phyloP scores from a whole-genome alignment of 2,888 invertebrate genomes.

The Idaea straminata region DNA sequence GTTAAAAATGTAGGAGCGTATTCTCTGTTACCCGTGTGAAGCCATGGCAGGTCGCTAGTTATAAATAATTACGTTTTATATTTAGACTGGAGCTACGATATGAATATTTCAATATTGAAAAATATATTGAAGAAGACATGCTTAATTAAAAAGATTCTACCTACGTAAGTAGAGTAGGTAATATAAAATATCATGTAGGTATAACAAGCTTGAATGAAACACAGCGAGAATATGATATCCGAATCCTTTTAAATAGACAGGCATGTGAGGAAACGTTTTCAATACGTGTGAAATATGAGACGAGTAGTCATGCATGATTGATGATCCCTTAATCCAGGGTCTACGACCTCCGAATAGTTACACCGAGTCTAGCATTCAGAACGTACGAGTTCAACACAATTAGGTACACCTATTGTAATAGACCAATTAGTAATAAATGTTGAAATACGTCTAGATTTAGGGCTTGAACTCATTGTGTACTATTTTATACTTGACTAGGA shows the following conservation, averaged over 20 bases:
- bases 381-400: constrained; percentile 61
- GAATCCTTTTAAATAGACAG: constrained; percentile 35
- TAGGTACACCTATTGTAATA: constrained; percentile 36
- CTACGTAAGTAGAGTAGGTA: not conserved
- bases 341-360: constrained; percentile 48
- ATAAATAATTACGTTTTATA: not conserved
- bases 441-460: constrained; percentile 25
- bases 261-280: constrained; percentile 41
- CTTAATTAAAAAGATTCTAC: not conserved
- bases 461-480: not conserved
- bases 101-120: not conserved
- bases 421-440: constrained; percentile 21
- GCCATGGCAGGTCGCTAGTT: too few species aligned
- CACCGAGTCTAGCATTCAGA: constrained; percentile 35
- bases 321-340: constrained; percentile 75
- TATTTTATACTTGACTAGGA: too few species aligned
- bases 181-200: not conserved
- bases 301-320: constrained; percentile 65
- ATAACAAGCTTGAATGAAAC: not conserved
- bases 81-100: not conserved
- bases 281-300: constrained; percentile 64
- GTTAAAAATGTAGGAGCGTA: too few species aligned
- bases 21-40: too few species aligned
- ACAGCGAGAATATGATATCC: constrained; percentile 28
- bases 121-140: not conserved